Evolutionary conservation across 2,113 vertebrate genomes (phyloP), one percentile per base, ranked within the genome.

Genomic region (Myotis davidii): DNA sequence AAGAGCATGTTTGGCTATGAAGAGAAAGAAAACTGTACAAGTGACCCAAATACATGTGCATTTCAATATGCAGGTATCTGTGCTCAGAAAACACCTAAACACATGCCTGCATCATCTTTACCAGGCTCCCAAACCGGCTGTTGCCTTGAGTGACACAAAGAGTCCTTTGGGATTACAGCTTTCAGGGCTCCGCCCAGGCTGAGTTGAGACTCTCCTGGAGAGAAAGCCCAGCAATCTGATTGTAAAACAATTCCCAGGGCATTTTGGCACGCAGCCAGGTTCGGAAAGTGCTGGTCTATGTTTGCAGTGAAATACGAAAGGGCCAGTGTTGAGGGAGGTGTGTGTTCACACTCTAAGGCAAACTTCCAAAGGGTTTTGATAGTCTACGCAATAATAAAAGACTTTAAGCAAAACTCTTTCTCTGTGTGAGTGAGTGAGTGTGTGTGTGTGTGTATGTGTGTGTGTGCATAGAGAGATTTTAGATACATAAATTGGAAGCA

Each of bases 131-230:
- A 83, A 12, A 10, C 48, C 73, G 54, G 42, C 77, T 1, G 12
- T 32, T 54, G 1, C 69, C 20, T 3, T 76, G n/a, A 74, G 12
- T n/a, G 34, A 39, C 81, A 6, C 74, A 64, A 76, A 39, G 81
- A 94, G 32, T 18, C 37, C 72, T 90, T 92, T 56, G 34, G 95
- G 77, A 64, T 76, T 56, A 65, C 21, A 84, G 56, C 52, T 93
- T 45, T 73, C 27, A 59, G 78, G 78, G 42, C 42, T 72, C 54
- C 27, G 37, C 9, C 29, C 70, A 56, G 76, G 74, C 65, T 70
- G 65, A 48, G 9, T 25, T 29, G 16, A 90, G 81, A 95, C 29
- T 61, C n/a, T 73, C 16, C 64, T 54, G 16, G 10, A 73, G 14
- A 70, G 27, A 34, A 81, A 89, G 25, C 2, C 78, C 32, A 59